Percentiles rank a stretch among this genome's conserved stretches.
Conservation (phyloP, 2,888 invertebrate species). For the Bhutanitis thaidina region DNA sequence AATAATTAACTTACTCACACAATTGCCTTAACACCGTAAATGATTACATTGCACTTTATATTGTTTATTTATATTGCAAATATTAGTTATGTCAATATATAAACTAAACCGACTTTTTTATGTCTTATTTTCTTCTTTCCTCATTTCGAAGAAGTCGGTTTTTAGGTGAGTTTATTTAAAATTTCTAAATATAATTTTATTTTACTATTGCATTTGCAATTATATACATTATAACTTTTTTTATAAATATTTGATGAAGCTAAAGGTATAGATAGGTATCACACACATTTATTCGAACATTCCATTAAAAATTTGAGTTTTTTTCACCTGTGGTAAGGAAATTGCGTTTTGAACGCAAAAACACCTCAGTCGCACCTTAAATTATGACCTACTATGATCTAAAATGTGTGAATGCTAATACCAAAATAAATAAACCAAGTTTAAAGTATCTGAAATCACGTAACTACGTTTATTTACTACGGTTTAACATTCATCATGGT, state of each 20-base stretch:
- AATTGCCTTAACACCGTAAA: background rate
- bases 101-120: too few relatives aligned
- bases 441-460: background rate
- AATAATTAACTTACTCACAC: slow-evolving; percentile 19
- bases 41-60: too few relatives aligned
- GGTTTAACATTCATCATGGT: background rate
- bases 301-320: slow-evolving; percentile 30
- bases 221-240: background rate
- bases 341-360: slow-evolving; percentile 61
- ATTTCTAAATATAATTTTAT: too few relatives aligned
- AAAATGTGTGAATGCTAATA: slow-evolving; percentile 20
- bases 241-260: background rate
- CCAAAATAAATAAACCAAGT: slow-evolving; percentile 11
- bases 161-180: too few relatives aligned
- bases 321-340: slow-evolving; percentile 48
- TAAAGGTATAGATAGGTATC: background rate
- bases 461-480: background rate
- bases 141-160: too few relatives aligned
- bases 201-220: too few relatives aligned
- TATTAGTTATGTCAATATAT: too few relatives aligned
- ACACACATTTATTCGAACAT: slow-evolving; percentile 23
- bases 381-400: slow-evolving; percentile 16
- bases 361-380: slow-evolving; percentile 54
- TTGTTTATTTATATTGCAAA: too few relatives aligned
- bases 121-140: too few relatives aligned